These are phyloP conservation scores for Theocolax elegans DNA, from an alignment of 1,140 invertebrate species.

Conservation along the genomic window DNA sequence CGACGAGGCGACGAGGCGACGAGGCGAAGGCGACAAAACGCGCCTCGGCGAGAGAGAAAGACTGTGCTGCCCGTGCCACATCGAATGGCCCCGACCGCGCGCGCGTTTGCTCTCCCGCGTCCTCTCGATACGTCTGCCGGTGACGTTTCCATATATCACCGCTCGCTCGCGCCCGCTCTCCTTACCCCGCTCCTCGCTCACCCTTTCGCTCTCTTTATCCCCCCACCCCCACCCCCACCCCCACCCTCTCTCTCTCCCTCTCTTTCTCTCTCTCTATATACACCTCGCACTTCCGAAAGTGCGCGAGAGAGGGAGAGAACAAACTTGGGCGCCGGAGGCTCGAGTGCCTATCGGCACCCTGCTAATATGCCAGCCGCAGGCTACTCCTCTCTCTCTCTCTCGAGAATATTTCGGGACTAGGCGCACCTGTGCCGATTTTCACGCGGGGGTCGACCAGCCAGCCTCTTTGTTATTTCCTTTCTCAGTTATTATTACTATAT, in stretches of 20 bases:
- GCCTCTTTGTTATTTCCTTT: no score
- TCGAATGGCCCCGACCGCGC: conserved; percentile 16
- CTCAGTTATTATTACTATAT: no score
- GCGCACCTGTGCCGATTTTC: no score
- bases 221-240: conserved; percentile 5
- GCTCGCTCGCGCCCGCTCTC: conserved; percentile 50
- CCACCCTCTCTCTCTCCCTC: conserved; percentile 32
- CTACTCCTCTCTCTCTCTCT: no score
- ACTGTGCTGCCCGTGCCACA: neutral
- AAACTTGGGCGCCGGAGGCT: conserved; percentile 41
- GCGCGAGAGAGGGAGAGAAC: no score
- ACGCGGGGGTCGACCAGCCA: no score
- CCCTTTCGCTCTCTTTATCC: neutral
- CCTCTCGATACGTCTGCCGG: conserved; percentile 63
- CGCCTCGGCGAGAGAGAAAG: conserved; percentile 8
- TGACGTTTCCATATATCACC: conserved; percentile 67
- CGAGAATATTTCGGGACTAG: no score
- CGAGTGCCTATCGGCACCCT: conserved; percentile 59
- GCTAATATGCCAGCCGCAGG: conserved; percentile 54
- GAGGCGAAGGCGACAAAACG: conserved; percentile 60
- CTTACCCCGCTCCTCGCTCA: conserved; percentile 47
- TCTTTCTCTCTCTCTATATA: conserved; percentile 26
- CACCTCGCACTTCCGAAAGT: no score
- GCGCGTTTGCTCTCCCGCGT: conserved; percentile 37
- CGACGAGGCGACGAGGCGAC: conserved; percentile 48